phyloP scores from a whole-genome alignment of 2,113 vertebrate genomes.

The Ctenomys sociabilis region DNA sequence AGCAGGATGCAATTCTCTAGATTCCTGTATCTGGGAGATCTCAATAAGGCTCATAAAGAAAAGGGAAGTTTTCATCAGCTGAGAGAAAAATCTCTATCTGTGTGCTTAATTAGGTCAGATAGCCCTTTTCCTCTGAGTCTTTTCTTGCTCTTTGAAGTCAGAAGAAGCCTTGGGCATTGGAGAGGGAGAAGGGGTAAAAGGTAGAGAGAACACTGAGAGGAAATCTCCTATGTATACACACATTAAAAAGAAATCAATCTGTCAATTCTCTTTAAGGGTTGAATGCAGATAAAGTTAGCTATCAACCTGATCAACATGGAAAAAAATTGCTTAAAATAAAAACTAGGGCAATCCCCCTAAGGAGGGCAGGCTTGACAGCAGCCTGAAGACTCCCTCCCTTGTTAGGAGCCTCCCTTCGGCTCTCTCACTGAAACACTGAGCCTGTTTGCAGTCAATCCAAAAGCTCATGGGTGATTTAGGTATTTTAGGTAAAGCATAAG shows the following conservation, averaged over 20 bases:
- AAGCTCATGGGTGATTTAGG: not conserved
- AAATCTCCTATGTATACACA: slow-evolving; percentile 32
- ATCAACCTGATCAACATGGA: slow-evolving; percentile 72
- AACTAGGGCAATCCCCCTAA: slow-evolving; percentile 70
- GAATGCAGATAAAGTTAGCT: slow-evolving; percentile 74
- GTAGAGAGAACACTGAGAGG: slow-evolving; percentile 67
- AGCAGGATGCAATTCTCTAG: not conserved
- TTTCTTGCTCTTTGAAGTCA: slow-evolving; percentile 77
- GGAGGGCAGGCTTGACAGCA: slow-evolving; percentile 26
- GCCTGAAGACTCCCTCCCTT: slow-evolving; percentile 27
- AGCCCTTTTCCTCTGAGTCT: slow-evolving; percentile 73
- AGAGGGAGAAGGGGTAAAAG: not conserved
- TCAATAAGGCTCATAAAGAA: slow-evolving; percentile 59
- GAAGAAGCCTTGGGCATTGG: slow-evolving; percentile 65
- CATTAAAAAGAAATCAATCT: slow-evolving; percentile 53
- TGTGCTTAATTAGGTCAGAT: slow-evolving; percentile 81
- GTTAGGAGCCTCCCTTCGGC: not conserved
- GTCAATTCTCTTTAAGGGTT: slow-evolving; percentile 60
- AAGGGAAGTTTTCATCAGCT: slow-evolving; percentile 76
- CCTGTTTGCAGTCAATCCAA: slow-evolving; percentile 9
- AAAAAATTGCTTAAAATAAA: slow-evolving; percentile 71
- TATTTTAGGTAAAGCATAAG: slow-evolving; percentile 56
- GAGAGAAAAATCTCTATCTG: slow-evolving; percentile 71
- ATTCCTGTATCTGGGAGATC: slow-evolving; percentile 40
- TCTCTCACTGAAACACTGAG: slow-evolving; percentile 11